Conservation (phyloP, 2,797 vertebrate species). For the Sebastes trivittatus region DNA sequence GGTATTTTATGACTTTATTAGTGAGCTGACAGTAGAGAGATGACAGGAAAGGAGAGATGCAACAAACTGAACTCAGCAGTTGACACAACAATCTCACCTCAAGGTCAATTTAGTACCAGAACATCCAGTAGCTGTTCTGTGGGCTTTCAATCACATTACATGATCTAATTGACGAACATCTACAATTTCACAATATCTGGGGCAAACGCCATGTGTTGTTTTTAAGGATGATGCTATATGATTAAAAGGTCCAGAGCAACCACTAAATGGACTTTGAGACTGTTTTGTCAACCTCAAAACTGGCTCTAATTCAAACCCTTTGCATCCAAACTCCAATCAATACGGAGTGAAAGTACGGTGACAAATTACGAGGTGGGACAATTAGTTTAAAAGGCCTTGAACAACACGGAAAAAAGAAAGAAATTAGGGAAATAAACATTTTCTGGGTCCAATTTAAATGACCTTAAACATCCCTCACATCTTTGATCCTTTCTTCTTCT, state of each 20-base stretch:
- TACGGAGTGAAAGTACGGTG: background rate
- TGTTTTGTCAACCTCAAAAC: background rate
- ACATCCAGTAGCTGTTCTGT: background rate
- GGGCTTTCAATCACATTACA: background rate
- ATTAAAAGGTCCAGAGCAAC: background rate
- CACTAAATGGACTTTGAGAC: background rate
- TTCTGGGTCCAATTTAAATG: background rate
- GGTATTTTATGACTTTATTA: background rate
- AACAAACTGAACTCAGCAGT: background rate
- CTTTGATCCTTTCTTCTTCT: background rate
- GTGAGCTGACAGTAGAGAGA: background rate
- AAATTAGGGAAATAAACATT: background rate
- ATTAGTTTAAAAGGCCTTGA: constrained; percentile 1
- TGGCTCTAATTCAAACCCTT: background rate
- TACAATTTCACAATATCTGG: background rate
- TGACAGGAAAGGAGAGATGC: background rate
- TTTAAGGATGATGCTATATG: background rate
- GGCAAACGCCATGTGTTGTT: background rate
- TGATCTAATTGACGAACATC: background rate
- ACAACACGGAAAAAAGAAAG: background rate
- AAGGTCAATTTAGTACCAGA: background rate
- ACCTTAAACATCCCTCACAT: background rate
- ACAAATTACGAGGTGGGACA: background rate
- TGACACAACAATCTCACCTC: background rate
- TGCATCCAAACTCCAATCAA: background rate